Percentiles rank a stretch among this genome's conserved stretches.
Evolutionary conservation across 2,797 vertebrate genomes (phyloP).

Genomic region (Masticophis lateralis): DNA sequence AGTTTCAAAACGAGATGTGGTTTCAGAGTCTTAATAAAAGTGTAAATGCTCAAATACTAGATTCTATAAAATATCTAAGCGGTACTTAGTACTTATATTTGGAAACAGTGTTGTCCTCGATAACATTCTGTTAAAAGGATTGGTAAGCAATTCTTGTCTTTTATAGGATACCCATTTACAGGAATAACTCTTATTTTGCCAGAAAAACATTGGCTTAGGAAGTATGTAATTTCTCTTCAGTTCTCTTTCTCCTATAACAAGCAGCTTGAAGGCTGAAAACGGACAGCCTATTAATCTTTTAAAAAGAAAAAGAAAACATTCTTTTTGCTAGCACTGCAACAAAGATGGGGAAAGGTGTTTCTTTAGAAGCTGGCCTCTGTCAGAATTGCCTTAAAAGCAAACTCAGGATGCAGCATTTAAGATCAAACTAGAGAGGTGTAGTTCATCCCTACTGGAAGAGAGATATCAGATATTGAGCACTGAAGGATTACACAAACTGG

Average conservation of each 20-base stretch:
- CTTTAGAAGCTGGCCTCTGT: not conserved
- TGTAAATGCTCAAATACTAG: not conserved
- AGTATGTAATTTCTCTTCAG: conserved; percentile 33
- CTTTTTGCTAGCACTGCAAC: not conserved
- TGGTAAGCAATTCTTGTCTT: conserved; percentile 39
- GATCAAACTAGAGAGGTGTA: not conserved
- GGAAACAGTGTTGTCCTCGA: conserved; percentile 47
- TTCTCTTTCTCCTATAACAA: not conserved
- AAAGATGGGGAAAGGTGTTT: not conserved
- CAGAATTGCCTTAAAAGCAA: not conserved
- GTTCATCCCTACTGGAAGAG: not conserved
- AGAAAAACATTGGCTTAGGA: conserved; percentile 44
- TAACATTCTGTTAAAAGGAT: conserved; percentile 48
- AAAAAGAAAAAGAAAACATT: not conserved
- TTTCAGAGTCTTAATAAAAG: not conserved
- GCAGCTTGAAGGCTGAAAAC: conserved; percentile 30
- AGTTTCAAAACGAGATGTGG: not conserved
- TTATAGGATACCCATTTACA: conserved; percentile 51
- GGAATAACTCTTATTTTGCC: conserved; percentile 31
- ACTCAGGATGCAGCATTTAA: not conserved
- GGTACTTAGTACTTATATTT: conserved; percentile 36
- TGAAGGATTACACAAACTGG: not conserved
- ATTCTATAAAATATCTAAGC: not conserved
- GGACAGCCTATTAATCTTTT: not conserved
- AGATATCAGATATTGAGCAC: conserved; percentile 50